A percentile compares a stretch with the other conserved stretches of the same genome.
Conservation (phyloP, 2,888 invertebrate species). For the Acanthopleura granulata region DNA sequence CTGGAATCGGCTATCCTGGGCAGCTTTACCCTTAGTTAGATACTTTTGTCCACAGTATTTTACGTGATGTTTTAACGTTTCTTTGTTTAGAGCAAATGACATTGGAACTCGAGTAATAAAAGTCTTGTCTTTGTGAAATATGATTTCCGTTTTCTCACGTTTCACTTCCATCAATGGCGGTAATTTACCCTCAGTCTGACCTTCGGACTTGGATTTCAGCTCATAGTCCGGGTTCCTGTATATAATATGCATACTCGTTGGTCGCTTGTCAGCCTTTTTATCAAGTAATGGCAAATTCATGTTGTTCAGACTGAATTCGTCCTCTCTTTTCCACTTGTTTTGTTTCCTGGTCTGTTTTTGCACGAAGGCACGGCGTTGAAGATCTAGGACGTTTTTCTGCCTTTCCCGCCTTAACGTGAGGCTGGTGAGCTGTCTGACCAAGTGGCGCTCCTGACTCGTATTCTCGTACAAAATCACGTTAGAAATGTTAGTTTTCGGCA, state of each 20-base stretch:
- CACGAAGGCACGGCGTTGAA: constrained; percentile 52
- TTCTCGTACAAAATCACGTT: constrained; percentile 44
- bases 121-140: constrained; percentile 49
- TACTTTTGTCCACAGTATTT: constrained; percentile 48
- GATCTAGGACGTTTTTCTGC: constrained; percentile 45
- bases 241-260: constrained; percentile 46
- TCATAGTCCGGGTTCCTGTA: constrained; percentile 50
- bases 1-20: constrained; percentile 46
- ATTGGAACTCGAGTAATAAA: constrained; percentile 57
- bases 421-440: constrained; percentile 46
- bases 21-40: constrained; percentile 42
- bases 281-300: constrained; percentile 53
- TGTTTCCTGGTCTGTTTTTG: constrained; percentile 52
- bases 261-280: constrained; percentile 30
- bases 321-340: constrained; percentile 57
- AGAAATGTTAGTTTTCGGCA: constrained; percentile 49
- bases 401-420: constrained; percentile 42
- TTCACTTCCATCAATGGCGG: constrained; percentile 52
- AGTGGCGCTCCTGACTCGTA: constrained; percentile 53
- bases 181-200: constrained; percentile 20
- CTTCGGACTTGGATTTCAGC: constrained; percentile 27
- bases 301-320: constrained; percentile 49
- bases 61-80: constrained; percentile 47
- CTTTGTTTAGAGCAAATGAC: constrained; percentile 50
- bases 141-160: constrained; percentile 56